Base-by-base conservation (phyloP, 1,140 invertebrate genomes). In the Drosophila sp. region DNA sequence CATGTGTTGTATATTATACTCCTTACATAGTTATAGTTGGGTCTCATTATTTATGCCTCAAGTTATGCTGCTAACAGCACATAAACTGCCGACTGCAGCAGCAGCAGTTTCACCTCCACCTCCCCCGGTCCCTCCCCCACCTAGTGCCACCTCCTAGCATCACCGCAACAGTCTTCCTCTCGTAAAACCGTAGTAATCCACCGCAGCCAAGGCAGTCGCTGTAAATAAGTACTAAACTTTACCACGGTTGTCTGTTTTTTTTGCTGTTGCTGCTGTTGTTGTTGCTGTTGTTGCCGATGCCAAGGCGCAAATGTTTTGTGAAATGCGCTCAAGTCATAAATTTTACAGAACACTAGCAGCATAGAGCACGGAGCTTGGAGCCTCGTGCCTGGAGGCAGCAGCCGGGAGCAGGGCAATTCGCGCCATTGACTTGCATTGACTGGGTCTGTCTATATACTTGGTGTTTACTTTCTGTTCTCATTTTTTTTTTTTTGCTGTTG, bases 321-420 rank as follows among this genome's bases (percentile, higher is more conserved):
- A 86, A 87, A 87, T 87, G 83, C 79, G 78, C 82, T 87, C 57
- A 63, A 87, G 82, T 87, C 82, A 87, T 87, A 87, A 87, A 87
- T 87, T 87, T 89, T 83, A 89, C 72, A 86, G 75, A 78, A 82
- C 75, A 81, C 69, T 69, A 67, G 56, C 34, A 61, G 40, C 18
- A 56, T 21, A 40, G 45, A 14, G 21, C 4, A 21, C 1, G 21
- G 9, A 13, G 29, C 16, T 4, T 1, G 21, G 21, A 21, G 21
- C 1, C 21, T 2, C 1, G 21, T 21, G 1, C 21, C 21, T 21
- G 21, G 18, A 11, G 18, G 27, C 8, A 6, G 38, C 32, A n/a
- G 38, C n/a, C 9, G 48, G 54, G 32, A 45, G 25, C 46, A 18
- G 50, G 21, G 27, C 25, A 32, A 27, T 54, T 65, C 45, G 40